Percentiles rank a stretch among this genome's conserved stretches.
Evolutionary conservation across 2,888 invertebrate genomes (phyloP).

Genomic region (Calameuta pallipes): DNA sequence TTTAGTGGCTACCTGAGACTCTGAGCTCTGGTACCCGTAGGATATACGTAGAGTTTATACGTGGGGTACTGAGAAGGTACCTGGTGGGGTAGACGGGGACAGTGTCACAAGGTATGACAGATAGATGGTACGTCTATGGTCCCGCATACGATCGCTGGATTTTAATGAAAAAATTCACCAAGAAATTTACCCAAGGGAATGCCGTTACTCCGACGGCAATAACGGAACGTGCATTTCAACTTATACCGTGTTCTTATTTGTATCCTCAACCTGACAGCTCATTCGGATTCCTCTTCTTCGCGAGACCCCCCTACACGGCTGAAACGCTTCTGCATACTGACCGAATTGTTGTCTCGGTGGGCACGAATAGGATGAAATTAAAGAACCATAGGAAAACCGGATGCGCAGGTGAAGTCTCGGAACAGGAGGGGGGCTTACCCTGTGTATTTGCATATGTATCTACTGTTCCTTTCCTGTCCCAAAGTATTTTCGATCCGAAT

Average conservation of each 20-base stretch:
- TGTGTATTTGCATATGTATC: slow-evolving; percentile 55
- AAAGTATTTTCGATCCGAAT: background rate
- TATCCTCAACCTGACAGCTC: background rate
- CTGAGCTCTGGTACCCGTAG: background rate
- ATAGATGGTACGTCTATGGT: slow-evolving; percentile 23
- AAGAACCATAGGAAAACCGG: slow-evolving; percentile 57
- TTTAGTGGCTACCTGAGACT: background rate
- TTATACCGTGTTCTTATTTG: background rate
- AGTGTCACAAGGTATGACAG: slow-evolving; percentile 16
- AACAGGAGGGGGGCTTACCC: slow-evolving; percentile 6
- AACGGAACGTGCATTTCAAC: background rate
- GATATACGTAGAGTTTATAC: background rate
- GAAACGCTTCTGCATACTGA: background rate
- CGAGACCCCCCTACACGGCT: background rate
- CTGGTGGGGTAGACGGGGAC: background rate
- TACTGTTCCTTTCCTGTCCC: slow-evolving; percentile 29
- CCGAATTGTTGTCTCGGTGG: background rate
- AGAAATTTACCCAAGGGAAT: background rate
- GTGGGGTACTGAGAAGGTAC: background rate
- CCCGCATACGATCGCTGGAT: slow-evolving; percentile 36
- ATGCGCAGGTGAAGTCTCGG: slow-evolving; percentile 59
- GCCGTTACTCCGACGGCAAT: background rate
- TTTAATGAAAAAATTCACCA: slow-evolving; percentile 12
- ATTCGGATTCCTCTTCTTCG: background rate
- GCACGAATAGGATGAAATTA: slow-evolving; percentile 29